Evolutionary conservation across 1,140 invertebrate species (phyloP), one percentile per base, ranked within the genome.

Genomic region (Linepithema humile): DNA sequence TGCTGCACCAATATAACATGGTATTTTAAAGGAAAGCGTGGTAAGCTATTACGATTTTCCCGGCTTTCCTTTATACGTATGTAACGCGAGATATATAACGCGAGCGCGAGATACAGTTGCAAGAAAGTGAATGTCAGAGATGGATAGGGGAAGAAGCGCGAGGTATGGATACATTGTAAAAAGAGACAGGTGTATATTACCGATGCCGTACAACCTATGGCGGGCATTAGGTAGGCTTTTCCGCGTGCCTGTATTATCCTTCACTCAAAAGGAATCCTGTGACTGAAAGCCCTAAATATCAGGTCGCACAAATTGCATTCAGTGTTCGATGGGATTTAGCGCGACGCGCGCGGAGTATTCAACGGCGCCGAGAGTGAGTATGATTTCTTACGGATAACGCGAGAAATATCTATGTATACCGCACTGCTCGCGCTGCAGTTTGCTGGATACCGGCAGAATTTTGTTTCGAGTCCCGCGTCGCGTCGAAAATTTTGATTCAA

Each of bases 281-380:
- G 67, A 64, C 43, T 55, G 29, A 82, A 82, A 82, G 84, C 75
- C 60, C 67, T 73, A 85, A 86, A 82, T 55, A 64, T 38, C 29
- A 72, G 65, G 62, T 65, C 38, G 74, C 50, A 17, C 40, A 60
- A 78, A 85, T 85, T 85, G 69, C 78, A 62, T 78, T 78, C 55
- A 60, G 43, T 72, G 73, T 64, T 82, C 55, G 77, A 82, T 82
- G 57, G 43, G 75, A 80, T 80, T 80, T 80, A 80, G 64, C 50
- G 50, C 35, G 64, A 80, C 26, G 75, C 64, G 35, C 65, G 55
- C 55, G 20, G 45, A 78, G 75, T 57, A 70, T 70, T 67, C 74
- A 67, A 38, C 48, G 29, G 62, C 12, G 23, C 35, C 43, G 60
- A 26, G 20, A 45, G 35, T 15, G 64, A 69, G 23, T 32, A 40